A percentile compares a stretch with the other conserved stretches of the same genome.
Conservation (phyloP, 2,888 invertebrate genomes). For the Hesperia comma region DNA sequence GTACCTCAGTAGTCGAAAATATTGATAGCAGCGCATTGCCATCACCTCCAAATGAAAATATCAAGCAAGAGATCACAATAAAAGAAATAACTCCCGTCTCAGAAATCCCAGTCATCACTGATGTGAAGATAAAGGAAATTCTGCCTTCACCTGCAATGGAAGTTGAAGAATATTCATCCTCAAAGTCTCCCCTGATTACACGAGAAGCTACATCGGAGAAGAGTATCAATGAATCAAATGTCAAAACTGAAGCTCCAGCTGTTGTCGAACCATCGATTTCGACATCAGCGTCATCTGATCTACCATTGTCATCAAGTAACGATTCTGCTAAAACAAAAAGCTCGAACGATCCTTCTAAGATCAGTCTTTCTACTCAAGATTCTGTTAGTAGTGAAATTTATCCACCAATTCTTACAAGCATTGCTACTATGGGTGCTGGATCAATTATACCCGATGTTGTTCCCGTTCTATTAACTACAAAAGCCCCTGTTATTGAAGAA, state of each 20-base stretch:
- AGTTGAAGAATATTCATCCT: conserved; percentile 70
- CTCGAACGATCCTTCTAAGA: conserved; percentile 66
- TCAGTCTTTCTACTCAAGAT: conserved; percentile 70
- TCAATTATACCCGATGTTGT: conserved; percentile 49
- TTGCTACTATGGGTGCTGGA: conserved; percentile 57
- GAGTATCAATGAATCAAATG: conserved; percentile 48
- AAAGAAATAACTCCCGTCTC: conserved; percentile 85
- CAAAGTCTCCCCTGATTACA: conserved; percentile 72
- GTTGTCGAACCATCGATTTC: conserved; percentile 57
- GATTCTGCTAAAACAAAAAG: conserved; percentile 47
- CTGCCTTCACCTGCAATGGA: conserved; percentile 69
- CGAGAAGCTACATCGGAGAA: conserved; percentile 74
- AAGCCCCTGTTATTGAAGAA: conserved; percentile 68
- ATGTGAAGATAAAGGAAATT: conserved; percentile 77
- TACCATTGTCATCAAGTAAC: conserved; percentile 46
- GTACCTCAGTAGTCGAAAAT: conserved; percentile 50
- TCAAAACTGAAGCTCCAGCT: conserved; percentile 57
- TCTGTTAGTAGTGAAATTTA: conserved; percentile 66
- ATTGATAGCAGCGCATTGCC: conserved; percentile 50
- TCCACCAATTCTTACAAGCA: conserved; percentile 58
- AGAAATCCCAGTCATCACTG: conserved; percentile 73
- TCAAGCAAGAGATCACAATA: conserved; percentile 78
- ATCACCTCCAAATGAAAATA: conserved; percentile 54
- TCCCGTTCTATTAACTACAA: conserved; percentile 57
- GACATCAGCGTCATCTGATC: conserved; percentile 51